phyloP scores from a whole-genome alignment of 2,113 vertebrate species.

The Pteropus alecto region DNA sequence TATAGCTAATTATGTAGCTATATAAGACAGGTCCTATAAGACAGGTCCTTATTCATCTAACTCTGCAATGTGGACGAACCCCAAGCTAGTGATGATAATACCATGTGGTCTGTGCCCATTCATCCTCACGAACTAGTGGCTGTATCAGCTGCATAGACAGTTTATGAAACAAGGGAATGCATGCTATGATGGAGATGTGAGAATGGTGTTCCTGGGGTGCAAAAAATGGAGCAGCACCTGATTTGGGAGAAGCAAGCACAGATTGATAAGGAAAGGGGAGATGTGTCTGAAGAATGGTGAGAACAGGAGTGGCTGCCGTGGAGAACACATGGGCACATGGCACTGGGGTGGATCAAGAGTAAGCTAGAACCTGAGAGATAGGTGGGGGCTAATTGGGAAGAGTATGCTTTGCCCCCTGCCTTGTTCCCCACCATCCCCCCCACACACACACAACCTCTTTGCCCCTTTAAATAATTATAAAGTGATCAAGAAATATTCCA shows the following conservation, averaged over 20 bases:
- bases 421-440: too few species aligned
- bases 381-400: neutral
- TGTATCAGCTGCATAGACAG: neutral
- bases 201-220: neutral
- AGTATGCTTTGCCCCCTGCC: neutral
- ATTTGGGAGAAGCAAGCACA: neutral
- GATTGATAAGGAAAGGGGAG: neutral
- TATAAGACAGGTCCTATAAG: too few species aligned
- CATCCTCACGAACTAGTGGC: neutral
- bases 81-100: too few species aligned
- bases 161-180: neutral
- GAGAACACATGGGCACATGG: accelerated
- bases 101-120: neutral
- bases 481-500: neutral
- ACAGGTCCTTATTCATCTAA: neutral
- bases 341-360: neutral
- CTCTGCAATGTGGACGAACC: neutral
- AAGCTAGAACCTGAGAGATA: neutral
- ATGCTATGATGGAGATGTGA: neutral
- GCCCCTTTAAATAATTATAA: neutral
- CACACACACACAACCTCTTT: neutral
- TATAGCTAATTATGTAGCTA: neutral
- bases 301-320: neutral
- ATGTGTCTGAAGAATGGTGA: neutral
- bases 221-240: neutral